Evolutionary conservation across 2,888 invertebrate species (phyloP), one percentile per base, ranked within the genome.

Genomic region (Tipula helvola): DNA sequence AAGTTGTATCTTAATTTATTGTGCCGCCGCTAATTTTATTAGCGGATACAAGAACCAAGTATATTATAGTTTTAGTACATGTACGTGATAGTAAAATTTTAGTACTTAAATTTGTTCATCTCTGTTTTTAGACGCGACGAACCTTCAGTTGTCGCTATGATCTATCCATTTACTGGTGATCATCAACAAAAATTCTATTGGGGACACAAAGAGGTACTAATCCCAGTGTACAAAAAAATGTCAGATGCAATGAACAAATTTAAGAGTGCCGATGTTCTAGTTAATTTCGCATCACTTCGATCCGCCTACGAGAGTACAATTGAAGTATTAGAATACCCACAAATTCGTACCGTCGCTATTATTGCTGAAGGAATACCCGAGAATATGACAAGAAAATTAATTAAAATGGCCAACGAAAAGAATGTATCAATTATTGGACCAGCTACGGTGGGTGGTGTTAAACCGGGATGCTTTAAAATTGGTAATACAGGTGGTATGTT

Each of bases 401-500:
- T 97, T 90, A 93, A 96, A 88, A 92, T 95, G 86, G 98, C 98
- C 0, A 94, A 96, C 88, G 94, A 96, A 87, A 96, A 97, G 90
- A 95, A 95, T 83, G 96, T 98, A 5, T 92, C 95, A 36, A 96
- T 98, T 85, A 98, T 98, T 89, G 99, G 96, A 13, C 98, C 99
- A 0, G 98, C 98, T 0, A 97, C 97, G 0, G 97, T 99, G 71
- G 99, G 99, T 86, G 99, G 99, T 4, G 96, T 99, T 87, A 99
- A 99, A 90, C 99, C 99, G 0, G 99, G 99, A 1, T 98, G 99
- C 91, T 99, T 99, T 92, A 99, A 99, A 92, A 99, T 99, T 89
- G 99, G 99, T 87, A 99, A 99, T 93, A 99, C 99, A 0, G 99
- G 99, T 13, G 99, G 99, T 87, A 99, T 99, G 99, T 96, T 99